Evolutionary conservation across 2,113 vertebrate species (phyloP), one percentile per base, ranked within the genome.

Genomic region (Pedetes capensis): DNA sequence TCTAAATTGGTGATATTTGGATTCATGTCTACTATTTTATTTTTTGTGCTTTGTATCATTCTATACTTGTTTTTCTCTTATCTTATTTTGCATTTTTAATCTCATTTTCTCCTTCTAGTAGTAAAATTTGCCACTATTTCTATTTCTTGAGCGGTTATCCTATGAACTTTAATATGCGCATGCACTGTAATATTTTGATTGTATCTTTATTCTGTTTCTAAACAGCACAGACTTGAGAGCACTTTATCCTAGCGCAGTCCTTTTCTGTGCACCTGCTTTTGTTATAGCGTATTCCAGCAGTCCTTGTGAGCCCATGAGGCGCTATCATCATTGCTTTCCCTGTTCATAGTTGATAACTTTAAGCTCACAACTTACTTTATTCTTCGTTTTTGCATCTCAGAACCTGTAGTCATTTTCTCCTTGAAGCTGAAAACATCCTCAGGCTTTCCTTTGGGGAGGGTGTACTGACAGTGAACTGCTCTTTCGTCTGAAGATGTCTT

Each of bases 261-360:
- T 44, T 5, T n/a, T 61, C 0, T 0, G 4, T 49, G n/a, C 0
- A 0, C 1, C 0, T 14, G 55, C 11, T 16, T 5, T 25, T 34
- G 34, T 12, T 18, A 39, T 20, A 32, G 20, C 37, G 27, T 23
- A 14, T 20, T 14, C n/a, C 10, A 8, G 0, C 32, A 3, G 22
- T 29, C 39, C 69, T 80, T 63, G 32, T 23, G 11, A 84, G 57
- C 32, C 37, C 10, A 1, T 2, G 2, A 39, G n/a, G 29, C 42
- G 44, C 42, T 13, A 3, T 34, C 27, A 0, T 59, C n/a, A 1
- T 4, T 47, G 18, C 55, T 84, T 34, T 18, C 8, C 0, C 29
- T 22, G n/a, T 16, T 39, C 6, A 3, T 20, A 17, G 7, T 32
- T 18, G n/a, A 6, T 12, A 32, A 22, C 16, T 32, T 68, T 64